A percentile compares a stretch with the other conserved stretches of the same genome.
Conservation (phyloP, 2,797 vertebrate species). For the Pseudotriccus pelzelni region DNA sequence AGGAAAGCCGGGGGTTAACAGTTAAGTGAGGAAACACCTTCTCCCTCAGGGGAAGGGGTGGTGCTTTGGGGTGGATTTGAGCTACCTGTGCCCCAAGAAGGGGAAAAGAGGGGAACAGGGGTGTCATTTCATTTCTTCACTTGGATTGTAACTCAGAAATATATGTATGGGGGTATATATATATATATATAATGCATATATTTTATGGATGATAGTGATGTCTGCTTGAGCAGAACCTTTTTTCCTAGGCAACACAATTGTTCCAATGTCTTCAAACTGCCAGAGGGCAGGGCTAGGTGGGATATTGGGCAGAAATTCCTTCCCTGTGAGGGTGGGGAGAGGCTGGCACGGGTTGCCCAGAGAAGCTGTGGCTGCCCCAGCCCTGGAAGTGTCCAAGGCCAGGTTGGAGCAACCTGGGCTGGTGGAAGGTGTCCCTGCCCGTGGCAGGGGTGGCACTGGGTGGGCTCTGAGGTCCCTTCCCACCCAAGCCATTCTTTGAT, state of each 20-base stretch:
- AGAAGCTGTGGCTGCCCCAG: too few species aligned
- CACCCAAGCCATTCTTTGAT: fast-evolving
- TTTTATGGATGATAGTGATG: not conserved
- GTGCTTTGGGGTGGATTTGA: not conserved
- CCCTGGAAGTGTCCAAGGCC: too few species aligned
- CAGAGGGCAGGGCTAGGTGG: not conserved
- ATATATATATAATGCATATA: not conserved
- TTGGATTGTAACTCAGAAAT: not conserved
- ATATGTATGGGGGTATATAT: not conserved
- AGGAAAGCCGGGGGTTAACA: not conserved
- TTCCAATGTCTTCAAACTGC: not conserved
- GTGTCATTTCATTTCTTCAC: not conserved
- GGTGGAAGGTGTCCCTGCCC: too few species aligned
- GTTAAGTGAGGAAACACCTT: not conserved
- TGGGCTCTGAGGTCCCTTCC: fast-evolving
- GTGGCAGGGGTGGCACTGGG: fast-evolving
- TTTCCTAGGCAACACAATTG: not conserved
- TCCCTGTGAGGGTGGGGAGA: not conserved
- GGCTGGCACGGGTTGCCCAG: not conserved
- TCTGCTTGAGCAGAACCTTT: not conserved
- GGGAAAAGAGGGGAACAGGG: not conserved
- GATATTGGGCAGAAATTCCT: not conserved
- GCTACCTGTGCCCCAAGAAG: not conserved
- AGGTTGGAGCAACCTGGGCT: too few species aligned
- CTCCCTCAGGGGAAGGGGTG: not conserved